Evolutionary conservation across 2,113 vertebrate species (phyloP), one percentile per base, ranked within the genome.

Genomic region (Petrocephalus zakoni): DNA sequence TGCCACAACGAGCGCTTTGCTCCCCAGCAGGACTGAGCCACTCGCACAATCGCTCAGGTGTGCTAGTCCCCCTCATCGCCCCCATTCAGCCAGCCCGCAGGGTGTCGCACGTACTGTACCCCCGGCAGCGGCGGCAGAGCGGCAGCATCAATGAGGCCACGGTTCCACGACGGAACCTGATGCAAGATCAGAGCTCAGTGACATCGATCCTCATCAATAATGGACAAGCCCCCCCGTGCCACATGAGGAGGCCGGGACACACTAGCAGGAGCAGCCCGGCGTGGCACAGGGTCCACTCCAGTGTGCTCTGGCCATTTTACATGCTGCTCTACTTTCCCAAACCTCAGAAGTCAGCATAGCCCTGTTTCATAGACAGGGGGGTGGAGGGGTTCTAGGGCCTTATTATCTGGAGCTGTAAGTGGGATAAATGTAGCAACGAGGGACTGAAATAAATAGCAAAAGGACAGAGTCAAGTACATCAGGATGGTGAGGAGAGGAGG

Each of bases 151-250:
- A 85, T 55, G 17, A n/a, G 84, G 56, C 58, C 84, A 52, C 56
- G 17, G 47, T 11, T 53, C 10, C 58, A 17, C 61, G 37, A 49
- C 37, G 88, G 85, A 89, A 86, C 55, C 29, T 51, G 25, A 75
- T 55, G 61, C 84, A 56, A 75, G 58, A 84, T 89, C 88, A 85
- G 51, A 78, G 83, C 88, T 89, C 83, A 42, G 25, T 53, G 83
- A 85, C 83, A 89, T 86, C 84, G 64, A 86, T 89, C 34, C 83
- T 46, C 61, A 47, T 89, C 64, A 86, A 78, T n/a, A 55, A 89
- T 89, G 86, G 34, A 89, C 22, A 52, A 58, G 42, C 11, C 15
- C 9, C 53, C 64, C 0, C 13, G 21, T 86, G 47, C 88, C 25
- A 52, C 61, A 21, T 4, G 75, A 25, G 21, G 13, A 78, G 9